A percentile compares a stretch with the other conserved stretches of the same genome.
Conservation (phyloP, 2,888 invertebrate species). For the Ophion ellenae region DNA sequence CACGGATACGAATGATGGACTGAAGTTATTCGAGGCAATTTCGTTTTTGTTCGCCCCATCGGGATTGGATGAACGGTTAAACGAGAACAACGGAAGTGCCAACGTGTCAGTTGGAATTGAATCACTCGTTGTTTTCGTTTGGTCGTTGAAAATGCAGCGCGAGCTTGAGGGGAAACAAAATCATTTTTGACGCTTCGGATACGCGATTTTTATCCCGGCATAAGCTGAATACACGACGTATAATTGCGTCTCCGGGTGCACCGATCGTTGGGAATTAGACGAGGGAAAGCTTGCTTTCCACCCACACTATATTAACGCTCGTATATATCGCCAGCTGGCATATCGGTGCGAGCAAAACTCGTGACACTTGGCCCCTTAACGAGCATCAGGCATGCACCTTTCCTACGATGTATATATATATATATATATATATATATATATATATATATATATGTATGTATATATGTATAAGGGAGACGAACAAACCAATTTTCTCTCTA, state of each 20-base stretch:
- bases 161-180: neutral
- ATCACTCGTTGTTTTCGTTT: conserved; percentile 23
- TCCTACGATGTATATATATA: conserved; percentile 11
- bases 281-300: conserved; percentile 56
- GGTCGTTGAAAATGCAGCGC: conserved; percentile 15
- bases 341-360: conserved; percentile 57
- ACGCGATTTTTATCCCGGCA: conserved; percentile 20
- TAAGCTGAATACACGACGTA: conserved; percentile 56
- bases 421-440: conserved; percentile 11
- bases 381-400: conserved; percentile 64
- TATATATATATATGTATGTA: conserved; percentile 30
- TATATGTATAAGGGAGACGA: conserved; percentile 26
- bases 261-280: conserved; percentile 47
- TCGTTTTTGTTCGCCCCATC: neutral
- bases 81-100: conserved; percentile 1
- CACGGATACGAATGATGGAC: neutral
- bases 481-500: conserved; percentile 61
- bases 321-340: conserved; percentile 26
- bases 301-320: conserved; percentile 15
- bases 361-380: conserved; percentile 65
- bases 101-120: conserved; percentile 8
- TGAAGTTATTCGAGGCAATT: neutral
- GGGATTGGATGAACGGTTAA: conserved; percentile 5
- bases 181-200: conserved; percentile 46
- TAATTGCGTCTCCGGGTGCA: conserved; percentile 58